These are phyloP conservation scores for Lithobates sylvaticus DNA, from an alignment of 2,797 vertebrate genomes.

Conservation along the genomic window DNA sequence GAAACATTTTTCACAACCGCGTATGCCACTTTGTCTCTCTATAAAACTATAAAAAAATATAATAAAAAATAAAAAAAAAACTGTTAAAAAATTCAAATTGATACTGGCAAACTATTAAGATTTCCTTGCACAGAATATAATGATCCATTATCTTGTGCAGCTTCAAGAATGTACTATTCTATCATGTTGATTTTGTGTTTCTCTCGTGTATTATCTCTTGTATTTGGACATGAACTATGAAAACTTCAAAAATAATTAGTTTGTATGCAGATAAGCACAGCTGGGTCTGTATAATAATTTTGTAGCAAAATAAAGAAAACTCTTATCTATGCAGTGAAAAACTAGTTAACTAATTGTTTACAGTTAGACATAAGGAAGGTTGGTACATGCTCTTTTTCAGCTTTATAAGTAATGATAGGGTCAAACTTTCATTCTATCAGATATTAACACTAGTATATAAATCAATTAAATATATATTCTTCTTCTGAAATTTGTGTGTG, in stretches of 20 bases:
- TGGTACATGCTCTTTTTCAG: not conserved
- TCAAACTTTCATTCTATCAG: not conserved
- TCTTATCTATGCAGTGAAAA: not conserved
- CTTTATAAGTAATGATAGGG: not conserved
- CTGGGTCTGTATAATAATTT: not conserved
- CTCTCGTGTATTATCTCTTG: not conserved
- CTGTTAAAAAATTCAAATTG: too few relatives aligned
- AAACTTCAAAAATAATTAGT: not conserved
- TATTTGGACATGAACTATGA: not conserved
- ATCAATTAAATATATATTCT: too few relatives aligned
- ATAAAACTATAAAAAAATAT: too few relatives aligned
- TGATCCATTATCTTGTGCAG: not conserved
- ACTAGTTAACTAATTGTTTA: too few relatives aligned
- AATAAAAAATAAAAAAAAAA: too few relatives aligned
- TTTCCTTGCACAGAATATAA: not conserved
- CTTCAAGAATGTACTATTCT: not conserved
- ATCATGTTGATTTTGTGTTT: not conserved
- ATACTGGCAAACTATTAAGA: not conserved
- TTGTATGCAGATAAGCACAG: not conserved
- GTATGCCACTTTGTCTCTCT: too few relatives aligned
- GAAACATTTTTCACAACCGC: too few relatives aligned
- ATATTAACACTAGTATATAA: not conserved
- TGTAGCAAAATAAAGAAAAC: not conserved
- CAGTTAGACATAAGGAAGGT: not conserved
- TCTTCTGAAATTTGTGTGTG: too few relatives aligned